Percentiles rank a stretch among this genome's conserved stretches.
Evolutionary conservation across 2,888 invertebrate species (phyloP).

Genomic region (Petrophora chlorosata): DNA sequence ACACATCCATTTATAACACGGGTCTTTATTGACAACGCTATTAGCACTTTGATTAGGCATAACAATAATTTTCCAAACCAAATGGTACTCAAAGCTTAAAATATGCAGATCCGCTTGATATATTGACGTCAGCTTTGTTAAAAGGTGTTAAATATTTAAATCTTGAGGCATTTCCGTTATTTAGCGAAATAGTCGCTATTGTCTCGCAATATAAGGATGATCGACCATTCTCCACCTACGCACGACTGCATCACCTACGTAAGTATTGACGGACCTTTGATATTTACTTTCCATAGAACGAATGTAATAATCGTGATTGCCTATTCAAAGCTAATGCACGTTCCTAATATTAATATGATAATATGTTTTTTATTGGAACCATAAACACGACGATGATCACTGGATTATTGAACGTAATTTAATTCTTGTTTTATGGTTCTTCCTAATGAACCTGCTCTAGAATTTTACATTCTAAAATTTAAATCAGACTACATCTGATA

Average conservation of each 20-base stretch:
- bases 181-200: slow-evolving; percentile 3
- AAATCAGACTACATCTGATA: slow-evolving; percentile 38
- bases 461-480: slow-evolving; percentile 43
- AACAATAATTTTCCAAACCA: too few species aligned
- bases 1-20: slow-evolving; percentile 13
- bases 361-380: slow-evolving; percentile 37
- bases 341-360: slow-evolving; percentile 46
- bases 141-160: slow-evolving; percentile 2
- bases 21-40: slow-evolving; percentile 6
- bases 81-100: too few species aligned
- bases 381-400: slow-evolving; percentile 25
- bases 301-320: slow-evolving; percentile 38
- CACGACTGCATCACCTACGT: slow-evolving; percentile 25
- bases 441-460: slow-evolving; percentile 20
- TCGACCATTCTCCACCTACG: slow-evolving; percentile 27
- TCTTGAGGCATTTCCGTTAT: slow-evolving; percentile 13
- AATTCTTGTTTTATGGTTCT: slow-evolving; percentile 25
- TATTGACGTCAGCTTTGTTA: slow-evolving; percentile 2
- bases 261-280: slow-evolving; percentile 29
- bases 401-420: slow-evolving; percentile 21
- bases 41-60: too few species aligned
- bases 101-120: too few species aligned
- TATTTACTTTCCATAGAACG: slow-evolving; percentile 31
- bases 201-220: slow-evolving; percentile 32
- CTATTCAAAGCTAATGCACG: slow-evolving; percentile 41